phyloP scores from a whole-genome alignment of 2,113 vertebrate genomes.

The Greenwoodochromis staneri region DNA sequence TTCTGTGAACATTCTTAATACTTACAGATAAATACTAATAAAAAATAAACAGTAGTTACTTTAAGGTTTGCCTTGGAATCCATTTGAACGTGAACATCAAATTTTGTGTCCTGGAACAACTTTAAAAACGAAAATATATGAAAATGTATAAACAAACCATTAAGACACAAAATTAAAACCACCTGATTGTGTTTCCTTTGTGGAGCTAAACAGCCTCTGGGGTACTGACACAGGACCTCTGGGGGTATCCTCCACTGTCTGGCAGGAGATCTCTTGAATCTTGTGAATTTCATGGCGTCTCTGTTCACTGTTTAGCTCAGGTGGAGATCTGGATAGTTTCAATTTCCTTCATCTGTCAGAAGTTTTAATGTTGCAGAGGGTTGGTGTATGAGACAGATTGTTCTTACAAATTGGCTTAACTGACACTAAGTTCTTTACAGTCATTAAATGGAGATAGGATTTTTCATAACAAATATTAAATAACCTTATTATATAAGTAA shows the following conservation, averaged over 20 bases:
- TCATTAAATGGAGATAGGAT: accelerated
- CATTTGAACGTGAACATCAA: accelerated
- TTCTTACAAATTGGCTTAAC: neutral
- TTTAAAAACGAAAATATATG: neutral
- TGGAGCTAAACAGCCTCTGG: neutral
- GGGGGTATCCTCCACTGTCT: neutral
- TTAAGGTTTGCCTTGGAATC: neutral
- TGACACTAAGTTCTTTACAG: neutral
- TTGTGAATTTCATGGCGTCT: neutral
- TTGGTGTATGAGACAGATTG: neutral
- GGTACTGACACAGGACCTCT: accelerated
- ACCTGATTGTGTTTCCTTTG: neutral
- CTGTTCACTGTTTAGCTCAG: neutral
- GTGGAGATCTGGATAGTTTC: neutral
- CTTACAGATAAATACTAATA: neutral
- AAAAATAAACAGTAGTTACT: neutral
- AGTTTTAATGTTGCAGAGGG: neutral
- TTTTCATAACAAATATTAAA: neutral
- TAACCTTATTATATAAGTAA: neutral
- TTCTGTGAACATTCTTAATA: neutral
- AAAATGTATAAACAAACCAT: neutral
- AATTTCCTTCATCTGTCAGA: neutral
- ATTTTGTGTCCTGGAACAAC: neutral
- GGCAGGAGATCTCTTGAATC: neutral
- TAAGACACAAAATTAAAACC: neutral